Percentiles rank a stretch among this genome's conserved stretches.
Conservation (phyloP, 53 echinoderm and acorn worm species). For the Echinarachnius parma region DNA sequence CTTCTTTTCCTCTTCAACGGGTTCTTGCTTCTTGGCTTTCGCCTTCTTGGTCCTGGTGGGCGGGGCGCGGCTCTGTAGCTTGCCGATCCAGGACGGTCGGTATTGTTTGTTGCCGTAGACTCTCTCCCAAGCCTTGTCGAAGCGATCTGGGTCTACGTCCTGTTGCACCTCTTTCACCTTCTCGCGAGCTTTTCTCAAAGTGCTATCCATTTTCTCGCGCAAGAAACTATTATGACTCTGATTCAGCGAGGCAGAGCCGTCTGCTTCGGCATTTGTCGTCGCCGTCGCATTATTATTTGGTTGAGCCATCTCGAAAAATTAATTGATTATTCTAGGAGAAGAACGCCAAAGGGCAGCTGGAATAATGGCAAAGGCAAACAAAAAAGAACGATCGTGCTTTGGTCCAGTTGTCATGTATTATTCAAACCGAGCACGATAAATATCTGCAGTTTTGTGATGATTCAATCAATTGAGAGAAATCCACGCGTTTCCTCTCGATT, state of each 20-base stretch:
- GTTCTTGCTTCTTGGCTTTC: conserved; percentile 41
- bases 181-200: conserved; percentile 40
- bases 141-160: conserved; percentile 45
- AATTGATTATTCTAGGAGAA: too few relatives aligned
- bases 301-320: too few relatives aligned
- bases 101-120: conserved; percentile 93
- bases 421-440: not conserved
- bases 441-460: not conserved
- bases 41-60: conserved; percentile 37
- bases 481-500: conserved; percentile 27
- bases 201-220: conserved; percentile 49
- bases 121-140: conserved; percentile 89
- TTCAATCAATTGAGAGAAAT: conserved; percentile 39
- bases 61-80: conserved; percentile 45
- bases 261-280: conserved; percentile 28
- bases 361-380: conserved; percentile 26
- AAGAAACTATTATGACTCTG: conserved; percentile 28
- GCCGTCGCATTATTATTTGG: too few relatives aligned
- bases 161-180: conserved; percentile 26
- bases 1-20: conserved; percentile 32
- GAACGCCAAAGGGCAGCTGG: conserved; percentile 45
- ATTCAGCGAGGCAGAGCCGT: not conserved
- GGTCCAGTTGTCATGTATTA: conserved; percentile 19
- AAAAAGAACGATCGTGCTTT: conserved; percentile 27
- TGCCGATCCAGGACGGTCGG: conserved; percentile 91